Evolutionary conservation across 2,113 vertebrate species (phyloP).

Genomic region (Eolophus roseicapilla): DNA sequence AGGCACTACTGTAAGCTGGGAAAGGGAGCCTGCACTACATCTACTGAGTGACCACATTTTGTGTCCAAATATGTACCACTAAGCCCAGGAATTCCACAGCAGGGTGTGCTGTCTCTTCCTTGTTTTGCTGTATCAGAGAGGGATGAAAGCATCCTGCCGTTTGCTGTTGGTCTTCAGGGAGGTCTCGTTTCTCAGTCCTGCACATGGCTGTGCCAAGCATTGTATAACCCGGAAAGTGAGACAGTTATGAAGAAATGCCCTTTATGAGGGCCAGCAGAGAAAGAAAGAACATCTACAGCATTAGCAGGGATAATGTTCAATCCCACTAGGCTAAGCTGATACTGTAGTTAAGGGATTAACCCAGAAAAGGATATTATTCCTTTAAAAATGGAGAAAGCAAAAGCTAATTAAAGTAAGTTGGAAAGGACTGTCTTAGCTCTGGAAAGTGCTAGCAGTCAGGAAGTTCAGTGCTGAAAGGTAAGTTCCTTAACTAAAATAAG

Average conservation of each 20-base stretch:
- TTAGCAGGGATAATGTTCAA: not conserved
- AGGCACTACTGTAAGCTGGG: not conserved
- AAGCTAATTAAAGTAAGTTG: not conserved
- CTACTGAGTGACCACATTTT: not conserved
- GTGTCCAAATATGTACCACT: not conserved
- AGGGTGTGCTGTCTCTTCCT: not conserved
- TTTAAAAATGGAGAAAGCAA: not conserved
- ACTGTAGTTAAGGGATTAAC: slow-evolving; percentile 16
- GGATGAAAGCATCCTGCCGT: not conserved
- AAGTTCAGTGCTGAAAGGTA: not conserved
- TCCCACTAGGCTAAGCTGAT: not conserved
- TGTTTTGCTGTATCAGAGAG: not conserved
- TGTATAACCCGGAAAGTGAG: not conserved
- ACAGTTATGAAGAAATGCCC: not conserved
- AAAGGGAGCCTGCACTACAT: not conserved
- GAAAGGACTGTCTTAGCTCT: not conserved
- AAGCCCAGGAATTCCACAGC: not conserved
- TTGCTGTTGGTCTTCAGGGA: not conserved
- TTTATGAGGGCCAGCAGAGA: not conserved
- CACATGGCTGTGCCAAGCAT: not conserved
- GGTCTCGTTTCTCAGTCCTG: not conserved
- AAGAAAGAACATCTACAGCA: not conserved
- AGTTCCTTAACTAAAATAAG: not conserved
- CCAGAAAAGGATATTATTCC: not conserved
- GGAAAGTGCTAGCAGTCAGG: not conserved